phyloP scores from a whole-genome alignment of 2,797 vertebrate species.

The Lutjanus argentimaculatus region DNA sequence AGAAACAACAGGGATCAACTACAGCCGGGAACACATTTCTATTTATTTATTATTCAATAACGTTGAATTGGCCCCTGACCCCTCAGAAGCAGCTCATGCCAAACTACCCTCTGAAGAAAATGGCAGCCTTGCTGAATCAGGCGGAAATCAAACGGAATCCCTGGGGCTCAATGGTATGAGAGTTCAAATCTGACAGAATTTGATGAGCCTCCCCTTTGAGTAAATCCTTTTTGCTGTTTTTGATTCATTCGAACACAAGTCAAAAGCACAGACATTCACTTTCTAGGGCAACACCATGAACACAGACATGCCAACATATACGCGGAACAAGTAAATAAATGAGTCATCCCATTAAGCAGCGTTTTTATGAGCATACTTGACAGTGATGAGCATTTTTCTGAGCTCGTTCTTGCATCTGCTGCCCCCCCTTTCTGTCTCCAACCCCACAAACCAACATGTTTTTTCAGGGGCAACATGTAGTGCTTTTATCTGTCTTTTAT shows the following conservation, averaged over 20 bases:
- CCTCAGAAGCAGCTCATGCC: conserved; percentile 60
- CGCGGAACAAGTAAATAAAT: conserved; percentile 61
- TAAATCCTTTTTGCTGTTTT: conserved; percentile 45
- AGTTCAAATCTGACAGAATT: conserved; percentile 78
- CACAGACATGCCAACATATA: conserved; percentile 24
- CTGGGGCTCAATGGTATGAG: conserved; percentile 56
- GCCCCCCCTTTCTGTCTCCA: conserved; percentile 4
- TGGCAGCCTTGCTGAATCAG: conserved; percentile 73
- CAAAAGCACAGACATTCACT: conserved; percentile 31
- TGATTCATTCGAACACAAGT: conserved; percentile 46
- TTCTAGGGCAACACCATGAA: conserved; percentile 42
- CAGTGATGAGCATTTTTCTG: conserved; percentile 47
- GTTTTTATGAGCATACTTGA: conserved; percentile 37
- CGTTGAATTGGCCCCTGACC: conserved; percentile 83
- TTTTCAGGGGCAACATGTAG: conserved; percentile 55
- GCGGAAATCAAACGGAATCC: conserved; percentile 70
- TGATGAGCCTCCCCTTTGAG: conserved; percentile 75
- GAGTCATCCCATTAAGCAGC: conserved; percentile 50
- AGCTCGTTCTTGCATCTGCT: conserved; percentile 33
- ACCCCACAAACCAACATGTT: conserved; percentile 43
- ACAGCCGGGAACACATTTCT: conserved; percentile 78
- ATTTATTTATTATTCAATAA: conserved; percentile 88
- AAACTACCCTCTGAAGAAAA: conserved; percentile 62
- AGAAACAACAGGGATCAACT: conserved; percentile 82
- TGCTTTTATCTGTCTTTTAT: conserved; percentile 69